These are phyloP conservation scores for Hucho hucho DNA, from an alignment of 2,113 vertebrate species.

Conservation along the genomic window DNA sequence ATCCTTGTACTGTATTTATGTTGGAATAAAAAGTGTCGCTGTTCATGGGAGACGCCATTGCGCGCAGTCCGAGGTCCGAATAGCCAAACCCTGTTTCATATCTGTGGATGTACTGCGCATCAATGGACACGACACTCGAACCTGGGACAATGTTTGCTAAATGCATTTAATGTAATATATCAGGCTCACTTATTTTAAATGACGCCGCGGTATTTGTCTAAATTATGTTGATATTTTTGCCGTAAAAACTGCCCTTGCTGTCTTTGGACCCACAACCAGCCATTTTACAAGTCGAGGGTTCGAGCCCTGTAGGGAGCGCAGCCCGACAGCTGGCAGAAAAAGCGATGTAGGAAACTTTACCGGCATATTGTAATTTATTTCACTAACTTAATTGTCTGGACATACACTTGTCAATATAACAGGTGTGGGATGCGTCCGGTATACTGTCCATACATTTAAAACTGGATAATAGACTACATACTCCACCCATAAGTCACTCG, in stretches of 20 bases:
- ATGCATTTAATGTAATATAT: neutral
- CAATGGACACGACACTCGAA: slow-evolving; percentile 63
- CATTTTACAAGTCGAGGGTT: slow-evolving; percentile 78
- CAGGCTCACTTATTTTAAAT: neutral
- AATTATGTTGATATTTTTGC: neutral
- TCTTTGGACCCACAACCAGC: slow-evolving; percentile 79
- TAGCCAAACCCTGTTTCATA: slow-evolving; percentile 23
- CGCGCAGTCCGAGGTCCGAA: slow-evolving; percentile 73
- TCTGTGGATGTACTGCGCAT: slow-evolving; percentile 30
- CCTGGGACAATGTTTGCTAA: slow-evolving; percentile 50
- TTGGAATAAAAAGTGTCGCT: slow-evolving; percentile 28
- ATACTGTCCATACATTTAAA: slow-evolving; percentile 55
- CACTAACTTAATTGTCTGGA: slow-evolving; percentile 12
- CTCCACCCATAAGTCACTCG: slow-evolving; percentile 68
- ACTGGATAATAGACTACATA: slow-evolving; percentile 69
- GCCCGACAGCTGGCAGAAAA: slow-evolving; percentile 24
- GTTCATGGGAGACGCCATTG: slow-evolving; percentile 76
- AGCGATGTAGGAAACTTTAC: slow-evolving; percentile 64
- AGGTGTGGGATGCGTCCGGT: slow-evolving; percentile 35
- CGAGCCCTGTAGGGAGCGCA: slow-evolving; percentile 66
- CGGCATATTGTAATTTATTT: slow-evolving; percentile 35
- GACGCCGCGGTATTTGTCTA: slow-evolving; percentile 9
- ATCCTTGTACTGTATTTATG: neutral
- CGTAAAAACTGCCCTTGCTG: slow-evolving; percentile 21
- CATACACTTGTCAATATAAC: slow-evolving; percentile 10